A percentile compares a stretch with the other conserved stretches of the same genome.
Evolutionary conservation across 2,113 vertebrate species (phyloP).

Genomic region (Gymnorhina tibicen): DNA sequence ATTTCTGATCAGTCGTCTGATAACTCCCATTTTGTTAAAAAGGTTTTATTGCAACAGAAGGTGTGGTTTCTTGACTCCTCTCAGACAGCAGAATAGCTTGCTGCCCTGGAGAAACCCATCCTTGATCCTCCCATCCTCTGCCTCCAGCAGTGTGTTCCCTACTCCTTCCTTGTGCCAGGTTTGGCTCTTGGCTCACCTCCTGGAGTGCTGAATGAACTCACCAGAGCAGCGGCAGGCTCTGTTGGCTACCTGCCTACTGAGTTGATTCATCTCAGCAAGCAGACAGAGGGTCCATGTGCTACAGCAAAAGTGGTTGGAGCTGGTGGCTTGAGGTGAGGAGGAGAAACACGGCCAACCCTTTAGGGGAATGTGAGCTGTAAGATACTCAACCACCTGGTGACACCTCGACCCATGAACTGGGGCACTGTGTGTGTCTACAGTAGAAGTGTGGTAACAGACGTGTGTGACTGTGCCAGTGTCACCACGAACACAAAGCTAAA

Average conservation of each 20-base stretch:
- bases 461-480: neutral
- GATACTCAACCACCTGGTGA: neutral
- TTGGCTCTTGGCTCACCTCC: neutral
- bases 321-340: neutral
- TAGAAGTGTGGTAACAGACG: neutral
- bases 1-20: neutral
- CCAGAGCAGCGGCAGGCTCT: neutral
- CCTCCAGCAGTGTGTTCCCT: neutral
- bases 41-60: neutral
- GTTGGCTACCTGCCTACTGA: neutral
- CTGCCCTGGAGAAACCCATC: neutral
- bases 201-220: neutral
- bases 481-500: neutral
- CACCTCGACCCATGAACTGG: neutral
- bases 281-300: neutral
- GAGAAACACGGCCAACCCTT: rapidly evolving
- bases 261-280: neutral
- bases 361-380: neutral
- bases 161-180: neutral
- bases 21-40: neutral
- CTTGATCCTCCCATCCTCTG: neutral
- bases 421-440: neutral
- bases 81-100: neutral
- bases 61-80: neutral
- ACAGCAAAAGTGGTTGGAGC: neutral